Base-by-base conservation (phyloP, 2,797 vertebrate species). In the Chelon labrosus region DNA sequence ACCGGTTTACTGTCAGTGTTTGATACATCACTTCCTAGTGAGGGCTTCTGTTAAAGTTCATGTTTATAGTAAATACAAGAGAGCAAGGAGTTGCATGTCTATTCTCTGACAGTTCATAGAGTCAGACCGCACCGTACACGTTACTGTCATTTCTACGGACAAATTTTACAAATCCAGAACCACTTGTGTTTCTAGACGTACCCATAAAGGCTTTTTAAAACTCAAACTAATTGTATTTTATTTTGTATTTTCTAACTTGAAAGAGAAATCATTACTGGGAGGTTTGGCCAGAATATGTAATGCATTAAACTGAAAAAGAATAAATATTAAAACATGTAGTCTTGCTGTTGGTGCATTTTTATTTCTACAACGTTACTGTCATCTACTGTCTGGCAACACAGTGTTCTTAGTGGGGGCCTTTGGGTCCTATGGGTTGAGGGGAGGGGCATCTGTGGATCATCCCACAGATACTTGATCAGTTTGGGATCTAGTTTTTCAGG, bases 251-350 rank as follows among this genome's bases (percentile, higher is more conserved):
- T 91, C 87, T 92, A 92, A 93, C 83, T 72, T 91, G 85, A 94
- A 91, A 91, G 67, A 88, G 69, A 90, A 94, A 95, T 91, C 93
- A 93, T 94, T 93, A 92, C 91, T 91, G 92, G 92, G 93, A 91
- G 86, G 90, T 71, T 84, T 86, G 92, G 88, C 95, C 95, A 95
- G 89, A 95, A 91, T 95, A 94, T 94, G 93, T 95, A 94, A 94
- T 95, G 91, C 95, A 92, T 97, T 94, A 96, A 96, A 97, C 94
- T 96, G 94, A 93, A 93, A 85, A 72, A 75, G 94, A 96, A 96
- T 93, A 95, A 94, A 95, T 91, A 88, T 88, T 88, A 87, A 92
- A 93, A 92, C 55, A 55, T 84, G 76, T 83, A 79, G 79, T 84
- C 88, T 85, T 85, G 55, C 70, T 73, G 67, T 82, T 73, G 71